phyloP scores from a whole-genome alignment of 2,797 vertebrate species.

The Cryptoprocta ferox region DNA sequence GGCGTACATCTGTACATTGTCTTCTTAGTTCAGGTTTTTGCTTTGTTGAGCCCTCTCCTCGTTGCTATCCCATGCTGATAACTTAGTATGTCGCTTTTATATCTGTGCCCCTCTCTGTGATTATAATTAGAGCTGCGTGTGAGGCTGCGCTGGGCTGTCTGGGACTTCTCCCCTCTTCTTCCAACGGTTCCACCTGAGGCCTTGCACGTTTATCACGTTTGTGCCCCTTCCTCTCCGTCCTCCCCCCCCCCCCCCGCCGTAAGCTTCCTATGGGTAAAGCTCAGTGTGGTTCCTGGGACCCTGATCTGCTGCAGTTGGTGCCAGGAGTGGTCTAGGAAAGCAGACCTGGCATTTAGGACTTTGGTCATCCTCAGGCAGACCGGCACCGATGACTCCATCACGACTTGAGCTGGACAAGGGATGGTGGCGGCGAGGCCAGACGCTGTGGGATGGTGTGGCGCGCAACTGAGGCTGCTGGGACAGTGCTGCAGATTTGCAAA shows the following conservation, averaged over 20 bases:
- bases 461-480: not conserved
- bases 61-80: not conserved
- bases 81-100: not conserved
- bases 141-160: not conserved
- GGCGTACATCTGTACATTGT: not conserved
- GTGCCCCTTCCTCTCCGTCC: not conserved
- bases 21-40: not conserved
- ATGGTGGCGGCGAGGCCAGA: not conserved
- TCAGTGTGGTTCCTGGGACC: not conserved
- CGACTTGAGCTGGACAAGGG: not conserved
- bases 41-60: not conserved
- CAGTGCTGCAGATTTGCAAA: not conserved
- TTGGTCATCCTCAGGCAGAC: not conserved
- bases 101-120: not conserved
- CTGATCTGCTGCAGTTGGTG: not conserved
- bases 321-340: not conserved
- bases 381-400: not conserved
- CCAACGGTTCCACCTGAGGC: not conserved
- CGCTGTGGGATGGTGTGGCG: not conserved
- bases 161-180: not conserved
- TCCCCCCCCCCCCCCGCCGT: not conserved
- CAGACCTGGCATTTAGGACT: not conserved
- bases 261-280: not conserved
- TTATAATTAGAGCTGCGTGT: not conserved
- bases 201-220: not conserved